phyloP scores from a whole-genome alignment of 1,140 invertebrate genomes.

The Drosophila orena region DNA sequence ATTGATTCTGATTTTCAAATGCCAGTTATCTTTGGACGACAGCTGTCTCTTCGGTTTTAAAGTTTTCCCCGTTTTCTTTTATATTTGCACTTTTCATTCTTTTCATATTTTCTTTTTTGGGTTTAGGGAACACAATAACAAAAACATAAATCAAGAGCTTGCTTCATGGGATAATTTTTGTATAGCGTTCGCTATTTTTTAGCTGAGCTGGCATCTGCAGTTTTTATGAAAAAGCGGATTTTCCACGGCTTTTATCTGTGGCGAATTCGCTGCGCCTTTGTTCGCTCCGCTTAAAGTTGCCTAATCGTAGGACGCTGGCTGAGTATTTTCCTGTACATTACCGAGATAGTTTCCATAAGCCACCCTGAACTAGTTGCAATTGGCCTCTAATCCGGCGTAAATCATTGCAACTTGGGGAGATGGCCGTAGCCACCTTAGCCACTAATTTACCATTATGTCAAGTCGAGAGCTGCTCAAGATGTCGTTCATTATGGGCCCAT shows the following conservation, averaged over 20 bases:
- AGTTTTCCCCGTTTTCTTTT: conserved; percentile 6
- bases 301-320: background rate
- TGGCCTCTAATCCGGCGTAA: conserved; percentile 38
- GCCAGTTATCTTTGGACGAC: conserved; percentile 49
- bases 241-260: conserved; percentile 52
- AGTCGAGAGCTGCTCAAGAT: conserved; percentile 64
- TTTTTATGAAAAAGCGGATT: conserved; percentile 57
- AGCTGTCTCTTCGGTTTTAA: conserved; percentile 38
- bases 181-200: conserved; percentile 40
- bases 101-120: conserved; percentile 15
- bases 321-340: background rate
- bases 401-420: conserved; percentile 32
- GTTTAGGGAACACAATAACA: conserved; percentile 77
- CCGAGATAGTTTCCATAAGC: conserved; percentile 20
- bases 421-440: conserved; percentile 32
- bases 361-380: conserved; percentile 38
- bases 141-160: conserved; percentile 74
- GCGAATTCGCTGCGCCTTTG: conserved; percentile 45
- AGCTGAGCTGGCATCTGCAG: conserved; percentile 70
- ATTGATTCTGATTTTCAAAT: conserved; percentile 9
- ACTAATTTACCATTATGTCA: conserved; percentile 82
- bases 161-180: conserved; percentile 64
- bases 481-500: conserved; percentile 79
- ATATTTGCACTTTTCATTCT: conserved; percentile 23
- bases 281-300: conserved; percentile 23